Evolutionary conservation across 1,140 invertebrate genomes (phyloP), one percentile per base, ranked within the genome.

Genomic region (Drosophila mayri): DNA sequence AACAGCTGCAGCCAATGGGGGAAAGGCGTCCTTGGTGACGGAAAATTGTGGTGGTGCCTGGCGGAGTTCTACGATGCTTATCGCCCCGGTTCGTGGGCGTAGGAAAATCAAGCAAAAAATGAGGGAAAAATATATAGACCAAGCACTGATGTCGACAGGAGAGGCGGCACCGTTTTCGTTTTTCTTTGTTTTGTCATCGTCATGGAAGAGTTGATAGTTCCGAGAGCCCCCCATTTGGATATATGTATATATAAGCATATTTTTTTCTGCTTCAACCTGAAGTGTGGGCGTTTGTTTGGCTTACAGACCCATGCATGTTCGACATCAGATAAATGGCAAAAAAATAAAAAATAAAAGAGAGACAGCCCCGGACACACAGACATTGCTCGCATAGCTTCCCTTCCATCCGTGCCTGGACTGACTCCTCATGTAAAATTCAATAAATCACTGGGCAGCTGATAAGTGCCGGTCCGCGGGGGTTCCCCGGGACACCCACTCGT

Each of bases 301-400:
- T 60, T 67, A 73, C 80, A 82, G 71, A 73, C 47, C 52, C 73
- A 88, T 90, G 85, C 85, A 90, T 90, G 85, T 90, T 90, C 81
- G 81, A 90, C 81, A 90, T 90, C 85, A 90, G 85, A 90, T 90
- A 90, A 90, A 90, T 88, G 72, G 85, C 84, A 83, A 83, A 76
- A 76, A 79, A 40, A 43, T 10, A 20, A 16, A 20, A 14, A 52
- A 22, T 20, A 32, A 52, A 50, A 68, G 7, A 55, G 64, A 49
- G 49, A 68, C 59, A 82, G 66, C 65, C 67, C 32, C 61, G 54
- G 82, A 80, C 80, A 74, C 66, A 76, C 84, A 88, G 80, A 60
- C 80, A 86, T 57, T 70, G 74, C 64, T 60, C 49, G 20, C 71
- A 80, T 70, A 74, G 82, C 82, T 79, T 76, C 84, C 76, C 67